Evolutionary conservation across 2,888 invertebrate genomes (phyloP).

Genomic region (Andrena trimmerana): DNA sequence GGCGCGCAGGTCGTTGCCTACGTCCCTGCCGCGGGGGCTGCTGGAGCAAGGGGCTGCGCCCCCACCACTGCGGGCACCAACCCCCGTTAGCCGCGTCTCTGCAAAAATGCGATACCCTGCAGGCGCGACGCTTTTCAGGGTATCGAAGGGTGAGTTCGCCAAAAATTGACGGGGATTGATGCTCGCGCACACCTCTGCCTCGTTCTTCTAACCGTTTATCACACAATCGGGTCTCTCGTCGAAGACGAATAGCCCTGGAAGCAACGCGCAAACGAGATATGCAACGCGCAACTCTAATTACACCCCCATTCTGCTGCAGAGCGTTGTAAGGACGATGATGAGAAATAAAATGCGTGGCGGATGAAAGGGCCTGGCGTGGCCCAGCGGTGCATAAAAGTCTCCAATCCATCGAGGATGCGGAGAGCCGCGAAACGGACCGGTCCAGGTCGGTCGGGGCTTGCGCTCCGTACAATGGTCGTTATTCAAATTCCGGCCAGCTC

Average conservation of each 20-base stretch:
- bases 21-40: constrained; percentile 21
- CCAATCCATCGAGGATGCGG: constrained; percentile 39
- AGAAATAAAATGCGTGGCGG: constrained; percentile 26
- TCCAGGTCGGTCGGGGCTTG: constrained; percentile 42
- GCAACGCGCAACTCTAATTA: neutral
- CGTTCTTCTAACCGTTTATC: no score
- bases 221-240: no score
- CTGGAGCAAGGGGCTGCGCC: constrained; percentile 16
- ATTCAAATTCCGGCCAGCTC: constrained; percentile 79
- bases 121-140: neutral
- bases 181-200: neutral
- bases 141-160: neutral
- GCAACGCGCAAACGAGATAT: neutral
- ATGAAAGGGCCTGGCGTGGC: constrained; percentile 9
- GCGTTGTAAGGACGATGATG: neutral
- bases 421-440: constrained; percentile 43
- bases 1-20: constrained; percentile 39
- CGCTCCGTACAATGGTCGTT: constrained; percentile 76
- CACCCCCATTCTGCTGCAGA: neutral
- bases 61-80: neutral
- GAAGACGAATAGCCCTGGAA: no score
- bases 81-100: constrained; percentile 23
- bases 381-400: constrained; percentile 25
- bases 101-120: neutral
- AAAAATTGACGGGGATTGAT: neutral